These are phyloP conservation scores for Prunella himalayana DNA, from an alignment of 2,113 vertebrate genomes.

Conservation along the genomic window DNA sequence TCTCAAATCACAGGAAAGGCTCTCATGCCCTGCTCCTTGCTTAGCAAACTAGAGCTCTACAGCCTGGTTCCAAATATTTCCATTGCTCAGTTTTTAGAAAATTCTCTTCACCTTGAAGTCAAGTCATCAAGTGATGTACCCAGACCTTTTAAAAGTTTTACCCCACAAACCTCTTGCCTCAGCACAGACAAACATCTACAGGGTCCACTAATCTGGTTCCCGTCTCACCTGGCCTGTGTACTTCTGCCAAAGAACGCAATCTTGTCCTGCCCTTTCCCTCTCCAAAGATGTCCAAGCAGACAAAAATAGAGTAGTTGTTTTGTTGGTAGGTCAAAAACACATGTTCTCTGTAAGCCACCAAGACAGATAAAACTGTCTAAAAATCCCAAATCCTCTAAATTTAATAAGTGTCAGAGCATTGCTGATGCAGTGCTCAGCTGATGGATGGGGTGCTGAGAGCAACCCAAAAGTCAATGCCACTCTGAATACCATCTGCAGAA, in stretches of 20 bases:
- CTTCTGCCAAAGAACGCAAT: background rate
- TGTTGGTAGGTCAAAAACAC: background rate
- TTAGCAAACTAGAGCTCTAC: background rate
- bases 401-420: background rate
- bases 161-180: background rate
- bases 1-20: background rate
- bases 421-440: background rate
- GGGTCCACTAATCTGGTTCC: background rate
- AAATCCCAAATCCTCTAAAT: background rate
- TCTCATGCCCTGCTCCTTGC: background rate
- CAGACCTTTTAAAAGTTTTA: background rate
- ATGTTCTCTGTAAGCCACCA: background rate
- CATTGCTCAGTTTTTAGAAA: background rate
- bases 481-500: background rate
- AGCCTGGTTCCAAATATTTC: background rate
- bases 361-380: background rate
- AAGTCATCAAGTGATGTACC: background rate
- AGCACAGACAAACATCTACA: background rate
- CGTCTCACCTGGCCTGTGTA: background rate
- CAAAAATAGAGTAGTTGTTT: background rate
- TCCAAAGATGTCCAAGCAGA: background rate
- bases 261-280: background rate
- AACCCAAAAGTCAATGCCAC: background rate
- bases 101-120: background rate
- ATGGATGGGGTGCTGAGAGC: conserved; percentile 10